Evolutionary conservation across 2,797 vertebrate species (phyloP), one percentile per base, ranked within the genome.

Genomic region (Halcyon chelicuti): DNA sequence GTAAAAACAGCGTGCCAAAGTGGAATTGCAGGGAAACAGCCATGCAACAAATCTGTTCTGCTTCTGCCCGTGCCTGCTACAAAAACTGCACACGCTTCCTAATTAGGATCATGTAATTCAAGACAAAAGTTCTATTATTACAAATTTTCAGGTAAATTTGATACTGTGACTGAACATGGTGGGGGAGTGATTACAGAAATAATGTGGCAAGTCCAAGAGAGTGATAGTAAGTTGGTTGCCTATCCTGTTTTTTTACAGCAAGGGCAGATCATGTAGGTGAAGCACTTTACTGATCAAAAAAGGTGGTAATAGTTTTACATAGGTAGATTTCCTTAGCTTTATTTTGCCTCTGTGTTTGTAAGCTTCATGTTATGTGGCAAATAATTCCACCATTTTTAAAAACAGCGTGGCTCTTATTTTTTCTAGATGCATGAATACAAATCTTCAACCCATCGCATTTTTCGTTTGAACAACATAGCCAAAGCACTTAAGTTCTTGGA

Each of bases 391-490:
- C 13, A 10, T 21, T 88, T 88, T 73, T 51, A 63, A 71, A 93
- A 37, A 20, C 20, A 66, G 23, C 23, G 10, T 92, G 87, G 44
- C 39, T 89, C 39, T 94, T 63, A 11, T 88, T 74, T 93, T 68
- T 90, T 97, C 29, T 96, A 99, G 99, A 98, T 99, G 91, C 99
- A 99, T 0, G 98, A 99, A 28, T 99, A 99, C 97, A 99, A 99
- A 95, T 99, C 98, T 77, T 99, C 99, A 13, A 98, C 99, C 15
- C 99, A 99, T 97, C 99, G 99, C 52, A 99, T 99, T 96, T 99
- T 99, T 97, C 98, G 99, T 93, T 97, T 99, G 93, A 99, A 99
- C 98, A 99, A 99, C 98, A 99, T 99, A 22, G 99, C 99, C 9
- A 99, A 99, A 96, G 99, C 99, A 12, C 98, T 99, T 66, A 98